Base-by-base conservation (phyloP, 2,797 vertebrate species). In the Buphagus erythrorhynchus region DNA sequence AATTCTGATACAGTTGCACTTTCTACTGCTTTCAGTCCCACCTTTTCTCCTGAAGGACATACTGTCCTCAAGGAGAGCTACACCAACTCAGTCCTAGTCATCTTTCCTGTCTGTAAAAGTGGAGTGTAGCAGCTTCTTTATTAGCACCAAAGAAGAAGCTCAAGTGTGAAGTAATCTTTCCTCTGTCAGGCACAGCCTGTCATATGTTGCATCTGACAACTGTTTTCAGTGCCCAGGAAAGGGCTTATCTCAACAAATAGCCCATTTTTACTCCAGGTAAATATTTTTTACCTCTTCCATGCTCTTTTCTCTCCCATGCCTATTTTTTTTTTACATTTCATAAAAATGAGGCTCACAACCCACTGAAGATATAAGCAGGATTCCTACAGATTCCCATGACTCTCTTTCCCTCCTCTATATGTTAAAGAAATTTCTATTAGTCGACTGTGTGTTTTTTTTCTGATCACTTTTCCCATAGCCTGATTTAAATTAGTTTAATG, bases 381-480 rank as follows among this genome's bases (percentile, higher is more conserved):
- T 69, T 67, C 33, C 57, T 82, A 62, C 9, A 76, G 33, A 87
- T 58, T 66, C 16, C 5, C 13, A 73, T 88, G 35, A 48, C 15
- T 40, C 5, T 68, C 71, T 42, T 66, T 61, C 22, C 9, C 7
- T 67, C 10, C 13, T 52, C 26, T 21, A 11, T 16, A 17, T 12
- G 17, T 25, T 55, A 45, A 6, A 61, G 26, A 45, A 57, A 72
- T 57, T 42, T 65, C 73, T 89, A 16, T 59, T 78, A 89, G 68
- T 6, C 0, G 0, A 15, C 12, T 7, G 2, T 31, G 9, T 78
- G 45, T 0, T 65, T 28, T 74, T 74, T 49, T 88, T 20, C 51
- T 69, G 36, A 52, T 43, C 51, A 62, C 16, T 89, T 88, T 75
- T 79, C 48, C 36, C 63, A 36, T 24, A 89, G 22, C 1, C 52